phyloP scores from a whole-genome alignment of 1,140 invertebrate genomes.

The Heliconius nattereri region DNA sequence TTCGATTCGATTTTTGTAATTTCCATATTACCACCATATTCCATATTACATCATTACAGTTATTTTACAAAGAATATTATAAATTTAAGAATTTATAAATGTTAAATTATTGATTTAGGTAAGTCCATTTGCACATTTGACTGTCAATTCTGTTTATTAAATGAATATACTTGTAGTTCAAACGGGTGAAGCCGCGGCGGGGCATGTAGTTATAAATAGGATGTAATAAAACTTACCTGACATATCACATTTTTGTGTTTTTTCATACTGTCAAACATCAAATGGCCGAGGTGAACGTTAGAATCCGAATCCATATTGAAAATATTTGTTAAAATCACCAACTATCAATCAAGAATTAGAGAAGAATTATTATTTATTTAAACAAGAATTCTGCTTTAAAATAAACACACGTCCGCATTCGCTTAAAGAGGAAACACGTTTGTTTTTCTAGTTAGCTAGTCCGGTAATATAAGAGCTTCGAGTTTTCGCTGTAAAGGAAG shows the following conservation, averaged over 20 bases:
- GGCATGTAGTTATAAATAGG: neutral
- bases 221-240: slow-evolving; percentile 21
- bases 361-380: too few relatives aligned
- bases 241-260: slow-evolving; percentile 23
- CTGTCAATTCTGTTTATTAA: too few relatives aligned
- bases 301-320: slow-evolving; percentile 17
- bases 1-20: too few relatives aligned
- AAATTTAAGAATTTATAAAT: too few relatives aligned
- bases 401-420: neutral
- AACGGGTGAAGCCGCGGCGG: too few relatives aligned
- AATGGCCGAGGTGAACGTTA: slow-evolving; percentile 14
- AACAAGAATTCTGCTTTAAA: neutral
- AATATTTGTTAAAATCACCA: neutral
- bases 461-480: neutral
- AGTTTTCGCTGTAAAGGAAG: neutral
- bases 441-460: neutral
- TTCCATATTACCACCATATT: too few relatives aligned
- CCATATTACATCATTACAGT: too few relatives aligned
- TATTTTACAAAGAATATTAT: too few relatives aligned
- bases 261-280: slow-evolving; percentile 30
- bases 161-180: too few relatives aligned
- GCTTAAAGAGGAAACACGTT: neutral
- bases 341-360: neutral
- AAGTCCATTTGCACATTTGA: too few relatives aligned
- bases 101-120: too few relatives aligned